Evolutionary conservation across 2,888 invertebrate genomes (phyloP).

Genomic region (Ennomos quercinarius): DNA sequence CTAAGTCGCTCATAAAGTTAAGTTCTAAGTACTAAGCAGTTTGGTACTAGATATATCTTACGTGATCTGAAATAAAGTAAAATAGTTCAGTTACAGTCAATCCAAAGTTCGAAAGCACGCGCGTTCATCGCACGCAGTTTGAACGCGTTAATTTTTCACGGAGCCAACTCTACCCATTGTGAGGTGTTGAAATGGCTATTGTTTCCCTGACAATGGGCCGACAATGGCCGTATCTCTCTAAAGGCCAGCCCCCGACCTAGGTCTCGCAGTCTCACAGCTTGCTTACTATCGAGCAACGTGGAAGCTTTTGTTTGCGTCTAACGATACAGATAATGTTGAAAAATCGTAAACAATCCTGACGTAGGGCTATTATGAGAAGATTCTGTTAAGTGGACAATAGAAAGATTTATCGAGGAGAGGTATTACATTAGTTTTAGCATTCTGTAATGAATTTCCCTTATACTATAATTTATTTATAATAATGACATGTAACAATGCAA

Average conservation of each 20-base stretch:
- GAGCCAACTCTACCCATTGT: constrained; percentile 66
- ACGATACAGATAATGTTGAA: constrained; percentile 42
- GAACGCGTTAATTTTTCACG: constrained; percentile 70
- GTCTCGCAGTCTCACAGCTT: constrained; percentile 52
- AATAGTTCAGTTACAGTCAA: constrained; percentile 39
- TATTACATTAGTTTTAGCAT: not conserved
- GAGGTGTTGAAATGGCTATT: constrained; percentile 70
- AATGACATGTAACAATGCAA: not conserved
- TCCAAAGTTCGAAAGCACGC: constrained; percentile 38
- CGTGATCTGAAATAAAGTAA: constrained; percentile 11
- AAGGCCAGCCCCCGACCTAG: constrained; percentile 62
- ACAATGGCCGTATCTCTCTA: constrained; percentile 68
- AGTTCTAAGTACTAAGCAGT: too few relatives aligned
- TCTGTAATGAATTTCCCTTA: not conserved
- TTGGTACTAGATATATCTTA: not conserved
- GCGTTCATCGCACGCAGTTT: constrained; percentile 56
- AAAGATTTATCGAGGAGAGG: constrained; percentile 7
- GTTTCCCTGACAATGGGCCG: constrained; percentile 67
- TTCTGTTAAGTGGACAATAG: constrained; percentile 21
- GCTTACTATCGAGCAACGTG: constrained; percentile 45
- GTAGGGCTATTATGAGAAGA: constrained; percentile 21
- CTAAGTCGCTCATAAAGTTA: too few relatives aligned
- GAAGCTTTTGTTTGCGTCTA: constrained; percentile 44
- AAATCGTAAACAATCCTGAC: constrained; percentile 31
- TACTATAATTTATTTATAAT: not conserved